Conservation (phyloP, 1,140 invertebrate species). For the Musca vetustissima region DNA sequence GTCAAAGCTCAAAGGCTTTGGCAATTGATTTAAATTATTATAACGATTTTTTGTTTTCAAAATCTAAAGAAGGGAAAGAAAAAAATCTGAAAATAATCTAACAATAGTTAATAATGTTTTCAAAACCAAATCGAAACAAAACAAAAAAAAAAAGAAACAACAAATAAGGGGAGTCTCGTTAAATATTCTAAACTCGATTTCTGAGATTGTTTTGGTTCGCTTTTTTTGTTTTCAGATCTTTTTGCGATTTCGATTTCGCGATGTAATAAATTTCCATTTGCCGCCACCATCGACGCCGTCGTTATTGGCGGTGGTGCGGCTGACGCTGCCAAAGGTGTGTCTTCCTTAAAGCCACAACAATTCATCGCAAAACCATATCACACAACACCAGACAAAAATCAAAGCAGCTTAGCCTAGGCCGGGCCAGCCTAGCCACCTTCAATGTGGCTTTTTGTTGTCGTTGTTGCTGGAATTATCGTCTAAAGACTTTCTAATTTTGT, state of each 20-base stretch:
- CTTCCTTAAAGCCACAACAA: slow-evolving; percentile 9
- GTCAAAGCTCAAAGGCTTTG: slow-evolving; percentile 3
- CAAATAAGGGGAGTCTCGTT: background rate
- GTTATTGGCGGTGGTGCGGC: no score
- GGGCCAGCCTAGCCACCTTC: no score
- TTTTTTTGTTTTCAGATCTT: background rate
- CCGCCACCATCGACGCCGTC: no score
- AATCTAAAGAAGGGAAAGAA: no score
- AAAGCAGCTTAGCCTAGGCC: background rate
- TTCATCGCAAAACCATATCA: background rate
- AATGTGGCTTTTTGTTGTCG: no score
- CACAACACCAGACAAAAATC: background rate
- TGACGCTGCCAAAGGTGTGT: background rate
- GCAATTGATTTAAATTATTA: slow-evolving; percentile 20
- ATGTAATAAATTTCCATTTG: background rate
- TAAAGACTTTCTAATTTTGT: no score
- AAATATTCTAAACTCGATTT: slow-evolving; percentile 10
- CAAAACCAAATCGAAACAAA: no score
- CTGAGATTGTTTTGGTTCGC: no score
- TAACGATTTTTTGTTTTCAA: slow-evolving; percentile 3
- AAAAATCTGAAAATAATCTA: no score
- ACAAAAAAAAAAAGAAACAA: no score
- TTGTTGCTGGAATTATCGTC: no score
- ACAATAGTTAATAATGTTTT: no score
- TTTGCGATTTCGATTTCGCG: background rate